These are phyloP conservation scores for Trichogramma dendrolimi DNA, from an alignment of 2,888 invertebrate species.

Conservation along the genomic window DNA sequence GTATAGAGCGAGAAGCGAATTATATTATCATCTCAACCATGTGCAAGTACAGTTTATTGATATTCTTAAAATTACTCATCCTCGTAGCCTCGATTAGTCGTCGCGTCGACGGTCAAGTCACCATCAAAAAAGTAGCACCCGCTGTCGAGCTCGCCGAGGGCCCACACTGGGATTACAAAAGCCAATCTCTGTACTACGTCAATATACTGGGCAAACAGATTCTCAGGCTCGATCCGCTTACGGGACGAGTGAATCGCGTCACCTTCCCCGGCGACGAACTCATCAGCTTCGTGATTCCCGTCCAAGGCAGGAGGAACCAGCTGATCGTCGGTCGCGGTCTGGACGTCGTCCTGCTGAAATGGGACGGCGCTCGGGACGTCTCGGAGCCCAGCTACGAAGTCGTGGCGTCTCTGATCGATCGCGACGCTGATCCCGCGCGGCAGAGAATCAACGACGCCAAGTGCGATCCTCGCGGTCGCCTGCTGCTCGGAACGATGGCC, in stretches of 20 bases:
- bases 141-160: conserved; percentile 58
- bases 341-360: conserved; percentile 52
- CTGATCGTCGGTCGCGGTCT: conserved; percentile 50
- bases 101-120: too few relatives aligned
- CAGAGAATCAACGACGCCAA: conserved; percentile 67
- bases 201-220: conserved; percentile 57
- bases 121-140: conserved; percentile 23
- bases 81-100: too few relatives aligned
- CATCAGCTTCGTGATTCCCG: conserved; percentile 43
- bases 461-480: conserved; percentile 61
- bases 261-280: too few relatives aligned
- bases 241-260: conserved; percentile 41
- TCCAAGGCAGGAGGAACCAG: conserved; percentile 44
- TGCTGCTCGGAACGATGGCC: conserved; percentile 57
- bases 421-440: conserved; percentile 34
- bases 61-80: too few relatives aligned
- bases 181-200: conserved; percentile 61
- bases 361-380: conserved; percentile 50
- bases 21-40: too few relatives aligned
- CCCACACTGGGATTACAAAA: conserved; percentile 59
- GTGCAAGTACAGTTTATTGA: too few relatives aligned
- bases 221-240: conserved; percentile 55
- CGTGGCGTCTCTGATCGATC: conserved; percentile 52
- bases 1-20: too few relatives aligned
- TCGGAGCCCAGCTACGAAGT: conserved; percentile 39